A percentile compares a stretch with the other conserved stretches of the same genome.
These are phyloP conservation scores for Oligia latruncula DNA, from an alignment of 2,888 invertebrate species.

Conservation along the genomic window DNA sequence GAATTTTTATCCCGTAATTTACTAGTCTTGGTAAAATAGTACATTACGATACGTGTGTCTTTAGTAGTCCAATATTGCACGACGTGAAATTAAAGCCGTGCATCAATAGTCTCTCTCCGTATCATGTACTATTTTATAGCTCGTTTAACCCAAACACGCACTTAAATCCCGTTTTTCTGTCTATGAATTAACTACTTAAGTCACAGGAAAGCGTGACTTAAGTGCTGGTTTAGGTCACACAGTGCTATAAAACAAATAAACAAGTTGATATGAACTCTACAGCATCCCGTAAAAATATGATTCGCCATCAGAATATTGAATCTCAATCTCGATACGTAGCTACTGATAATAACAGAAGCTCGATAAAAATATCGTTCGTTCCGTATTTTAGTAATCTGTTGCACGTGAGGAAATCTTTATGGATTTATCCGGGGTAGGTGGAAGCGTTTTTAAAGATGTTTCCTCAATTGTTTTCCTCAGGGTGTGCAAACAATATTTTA, in stretches of 20 bases:
- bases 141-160: too few relatives aligned
- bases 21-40: background rate
- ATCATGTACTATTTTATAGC: background rate
- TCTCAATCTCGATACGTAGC: conserved; percentile 15
- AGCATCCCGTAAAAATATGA: conserved; percentile 28
- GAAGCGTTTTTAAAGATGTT: conserved; percentile 17
- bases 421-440: background rate
- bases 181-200: background rate
- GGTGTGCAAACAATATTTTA: background rate
- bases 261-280: background rate
- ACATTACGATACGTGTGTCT: background rate
- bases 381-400: conserved; percentile 26
- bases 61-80: background rate
- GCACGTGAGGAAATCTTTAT: conserved; percentile 32
- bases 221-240: background rate
- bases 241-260: conserved; percentile 4
- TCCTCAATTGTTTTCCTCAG: background rate
- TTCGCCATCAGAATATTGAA: conserved; percentile 34
- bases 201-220: background rate
- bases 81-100: background rate
- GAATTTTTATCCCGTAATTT: background rate
- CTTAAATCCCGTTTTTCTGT: too few relatives aligned
- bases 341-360: conserved; percentile 20
- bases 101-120: background rate
- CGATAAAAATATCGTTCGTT: conserved; percentile 32